Base-by-base conservation (phyloP, 92 coral and sea anemone species). In the Galaxea fascicularis region DNA sequence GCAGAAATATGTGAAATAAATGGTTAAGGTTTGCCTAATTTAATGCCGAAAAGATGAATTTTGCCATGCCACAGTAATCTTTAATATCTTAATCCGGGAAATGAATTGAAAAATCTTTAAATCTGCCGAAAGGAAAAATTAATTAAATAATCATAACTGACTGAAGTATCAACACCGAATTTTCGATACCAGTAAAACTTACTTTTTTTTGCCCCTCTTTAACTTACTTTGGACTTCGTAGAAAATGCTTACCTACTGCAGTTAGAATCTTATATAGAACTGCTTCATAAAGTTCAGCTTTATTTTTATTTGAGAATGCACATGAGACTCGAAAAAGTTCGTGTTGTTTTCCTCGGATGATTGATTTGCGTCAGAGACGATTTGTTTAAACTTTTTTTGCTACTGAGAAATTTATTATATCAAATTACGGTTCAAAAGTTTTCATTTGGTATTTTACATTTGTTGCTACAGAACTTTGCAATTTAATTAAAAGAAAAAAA, bases 271-370 rank as follows among this genome's bases (percentile, higher is more conserved):
- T n/a, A 69, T 71, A 71, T 0, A 13, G 24, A 30, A 24, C 52
- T 22, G 15, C 11, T 44, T 39, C 31, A 60, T 25, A 22, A 62
- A 77, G 22, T 41, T 26, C 26, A 2, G 7, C 21, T 77, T 60
- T 22, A 35, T 77, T 47, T 65, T 65, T 5, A 49, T 49, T 79
- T 16, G 28, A 46, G 66, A 66, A 79, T 65, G 68, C 72, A 27
- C 29, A 79, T 57, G n/a, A 79, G 75, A 79, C 84, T 79, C 28
- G 84, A 79, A 79, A 79, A 79, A 65, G 74, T 79, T 79, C 84
- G 11, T 47, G 84, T 79, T 29, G 74, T 20, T 21, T 18, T 22
- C 29, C 14, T 17, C 0, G 31, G 31, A 11, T 46, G 21, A 3
- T 21, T 13, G 57, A 0, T 18, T 30, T 66, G 35, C 84, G 84